These are phyloP conservation scores for Amphiprion clarkii DNA, from an alignment of 2,797 vertebrate genomes.

Conservation along the genomic window DNA sequence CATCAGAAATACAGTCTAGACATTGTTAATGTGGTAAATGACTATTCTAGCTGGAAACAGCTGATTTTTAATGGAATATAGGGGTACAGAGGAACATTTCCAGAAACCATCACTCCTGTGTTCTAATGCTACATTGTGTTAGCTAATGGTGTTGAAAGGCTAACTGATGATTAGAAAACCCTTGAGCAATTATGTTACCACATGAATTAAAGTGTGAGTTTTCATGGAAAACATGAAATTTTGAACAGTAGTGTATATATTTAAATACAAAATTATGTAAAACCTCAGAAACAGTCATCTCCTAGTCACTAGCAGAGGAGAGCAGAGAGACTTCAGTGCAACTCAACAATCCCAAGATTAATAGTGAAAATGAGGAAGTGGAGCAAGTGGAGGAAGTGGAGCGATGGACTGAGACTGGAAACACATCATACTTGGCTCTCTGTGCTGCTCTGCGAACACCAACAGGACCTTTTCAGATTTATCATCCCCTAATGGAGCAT, in stretches of 20 bases:
- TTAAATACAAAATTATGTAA: not conserved
- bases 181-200: too few relatives aligned
- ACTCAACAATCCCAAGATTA: slow-evolving; percentile 37
- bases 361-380: slow-evolving; percentile 51
- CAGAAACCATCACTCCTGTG: too few relatives aligned
- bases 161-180: too few relatives aligned
- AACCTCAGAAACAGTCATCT: not conserved
- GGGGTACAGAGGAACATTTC: too few relatives aligned
- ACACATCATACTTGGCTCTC: slow-evolving; percentile 53
- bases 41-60: too few relatives aligned
- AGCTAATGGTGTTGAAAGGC: too few relatives aligned
- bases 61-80: too few relatives aligned
- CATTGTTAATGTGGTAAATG: too few relatives aligned
- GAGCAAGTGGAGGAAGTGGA: slow-evolving; percentile 36
- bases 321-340: slow-evolving; percentile 13
- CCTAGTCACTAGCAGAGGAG: not conserved
- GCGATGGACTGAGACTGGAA: slow-evolving; percentile 56
- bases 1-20: too few relatives aligned
- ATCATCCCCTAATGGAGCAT: slow-evolving; percentile 65
- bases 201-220: too few relatives aligned
- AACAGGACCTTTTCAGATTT: slow-evolving; percentile 58
- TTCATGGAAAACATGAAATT: too few relatives aligned
- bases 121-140: too few relatives aligned
- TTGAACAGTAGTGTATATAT: not conserved
- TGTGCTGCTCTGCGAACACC: slow-evolving; percentile 38